phyloP scores from a whole-genome alignment of 2,797 vertebrate genomes.

The Centropyge bicolor region DNA sequence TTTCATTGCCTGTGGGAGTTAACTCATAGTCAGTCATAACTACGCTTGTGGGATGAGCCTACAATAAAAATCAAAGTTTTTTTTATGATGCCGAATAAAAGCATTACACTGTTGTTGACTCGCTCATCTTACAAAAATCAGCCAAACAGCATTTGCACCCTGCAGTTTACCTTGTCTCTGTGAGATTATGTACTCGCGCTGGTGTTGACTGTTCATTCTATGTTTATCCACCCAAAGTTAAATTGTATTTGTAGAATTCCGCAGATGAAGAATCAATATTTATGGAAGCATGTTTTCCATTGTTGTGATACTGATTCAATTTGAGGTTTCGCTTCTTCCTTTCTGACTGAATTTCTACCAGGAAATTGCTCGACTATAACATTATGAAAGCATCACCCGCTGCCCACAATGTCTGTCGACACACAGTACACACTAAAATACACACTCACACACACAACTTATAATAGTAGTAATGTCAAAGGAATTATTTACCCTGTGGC shows the following conservation, averaged over 20 bases:
- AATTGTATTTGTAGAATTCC: conserved; percentile 69
- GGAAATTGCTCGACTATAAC: conserved; percentile 60
- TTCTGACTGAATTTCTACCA: conserved; percentile 62
- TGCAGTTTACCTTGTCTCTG: conserved; percentile 24
- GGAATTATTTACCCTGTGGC: conserved; percentile 29
- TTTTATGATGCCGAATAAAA: conserved; percentile 48
- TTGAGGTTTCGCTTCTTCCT: conserved; percentile 66
- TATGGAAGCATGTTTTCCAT: conserved; percentile 70
- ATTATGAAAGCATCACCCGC: conserved; percentile 71
- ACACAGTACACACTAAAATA: conserved; percentile 7
- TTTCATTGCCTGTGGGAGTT: conserved; percentile 58
- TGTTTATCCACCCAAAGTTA: conserved; percentile 47
- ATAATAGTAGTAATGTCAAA: conserved; percentile 26
- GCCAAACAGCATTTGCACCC: conserved; percentile 35
- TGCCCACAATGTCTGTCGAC: conserved; percentile 56
- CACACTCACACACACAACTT: too few species aligned
- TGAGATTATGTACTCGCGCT: conserved; percentile 29
- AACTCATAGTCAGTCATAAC: conserved; percentile 8
- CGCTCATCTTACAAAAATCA: conserved; percentile 35
- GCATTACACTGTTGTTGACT: conserved; percentile 26
- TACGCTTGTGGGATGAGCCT: conserved; percentile 26
- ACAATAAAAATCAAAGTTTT: conserved; percentile 40
- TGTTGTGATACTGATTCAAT: conserved; percentile 74
- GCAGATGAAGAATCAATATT: conserved; percentile 75
- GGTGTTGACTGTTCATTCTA: conserved; percentile 41